Evolutionary conservation across 2,797 vertebrate genomes (phyloP), one percentile per base, ranked within the genome.

Genomic region (Kryptolebias ocellatus): DNA sequence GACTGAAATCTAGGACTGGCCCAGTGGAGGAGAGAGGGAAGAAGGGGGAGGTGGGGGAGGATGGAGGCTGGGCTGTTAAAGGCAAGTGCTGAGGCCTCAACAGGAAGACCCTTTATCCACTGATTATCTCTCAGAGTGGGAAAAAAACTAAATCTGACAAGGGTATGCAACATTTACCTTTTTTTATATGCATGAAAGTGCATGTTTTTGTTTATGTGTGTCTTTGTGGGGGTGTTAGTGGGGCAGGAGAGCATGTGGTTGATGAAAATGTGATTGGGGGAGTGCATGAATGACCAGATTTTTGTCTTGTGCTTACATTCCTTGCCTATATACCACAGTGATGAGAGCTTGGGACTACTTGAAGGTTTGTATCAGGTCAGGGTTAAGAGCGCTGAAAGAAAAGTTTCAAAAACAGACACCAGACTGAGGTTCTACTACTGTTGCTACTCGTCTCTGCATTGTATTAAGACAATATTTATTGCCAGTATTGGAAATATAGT

Each of bases 71-170:
- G 60, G 78, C 77, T 80, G 79, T 85, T 78, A 47, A 83, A 85
- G 78, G 85, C 90, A 91, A 84, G 89, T 89, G 89, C 81, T 84
- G 83, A 89, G 90, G 89, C 90, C 88, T 91, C 86, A 74, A 64
- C 82, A 79, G 79, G 90, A 92, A 87, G 90, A 89, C 63, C 62
- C 62, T 46, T 83, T 76, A 44, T 16, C 39, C 53, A 78, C 76
- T 87, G 82, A 88, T 75, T 83, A 79, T 79, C 82, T 78, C 76
- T 85, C 85, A 81, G 70, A 79, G 81, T 83, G 81, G 79, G 82
- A 49, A 85, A 88, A 83, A 34, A 4, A 34, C 31, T 34, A 34
- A 79, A 72, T 64, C 83, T 87, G 67, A 88, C 72, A 80, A 90
- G 89, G 92, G 88, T 91, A 91, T 90, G 89, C 84, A 76, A 83